Percentiles rank a stretch among this genome's conserved stretches.
Evolutionary conservation across 2,888 invertebrate genomes (phyloP).

Genomic region (Rotaria socialis): DNA sequence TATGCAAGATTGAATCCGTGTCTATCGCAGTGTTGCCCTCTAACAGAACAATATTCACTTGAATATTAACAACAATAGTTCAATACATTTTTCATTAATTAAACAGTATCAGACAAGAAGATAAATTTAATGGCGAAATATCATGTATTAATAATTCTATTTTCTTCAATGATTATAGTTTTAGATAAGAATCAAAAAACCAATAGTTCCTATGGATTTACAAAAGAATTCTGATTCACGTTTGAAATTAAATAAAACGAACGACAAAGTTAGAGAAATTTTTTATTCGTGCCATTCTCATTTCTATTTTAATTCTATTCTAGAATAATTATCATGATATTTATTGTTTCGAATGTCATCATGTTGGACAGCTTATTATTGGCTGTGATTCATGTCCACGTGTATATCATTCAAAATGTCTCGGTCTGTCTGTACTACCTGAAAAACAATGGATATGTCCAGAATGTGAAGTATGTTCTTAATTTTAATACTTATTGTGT

Average conservation of each 20-base stretch:
- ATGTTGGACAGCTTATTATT: slow-evolving; percentile 62
- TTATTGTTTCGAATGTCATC: slow-evolving; percentile 87
- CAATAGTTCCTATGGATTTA: too few species aligned
- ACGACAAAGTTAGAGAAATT: too few species aligned
- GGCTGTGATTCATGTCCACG: slow-evolving; percentile 77
- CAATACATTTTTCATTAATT: background rate
- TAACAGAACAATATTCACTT: background rate
- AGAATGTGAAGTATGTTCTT: slow-evolving; percentile 68
- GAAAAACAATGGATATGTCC: slow-evolving; percentile 75
- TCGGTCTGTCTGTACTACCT: slow-evolving; percentile 50
- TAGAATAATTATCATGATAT: slow-evolving; percentile 63
- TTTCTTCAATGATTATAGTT: too few species aligned
- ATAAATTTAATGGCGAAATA: too few species aligned
- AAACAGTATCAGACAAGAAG: too few species aligned
- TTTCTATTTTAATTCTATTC: background rate
- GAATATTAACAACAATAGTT: background rate
- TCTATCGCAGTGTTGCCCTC: background rate
- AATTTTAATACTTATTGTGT: background rate
- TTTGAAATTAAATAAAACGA: too few species aligned
- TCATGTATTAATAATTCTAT: too few species aligned
- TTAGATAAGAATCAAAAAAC: too few species aligned
- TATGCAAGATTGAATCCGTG: background rate
- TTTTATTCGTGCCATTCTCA: too few species aligned
- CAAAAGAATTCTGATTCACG: too few species aligned
- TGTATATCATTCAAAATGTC: slow-evolving; percentile 77